These are phyloP conservation scores for Dysdera silvatica DNA, from an alignment of 1,140 invertebrate species.

Conservation along the genomic window DNA sequence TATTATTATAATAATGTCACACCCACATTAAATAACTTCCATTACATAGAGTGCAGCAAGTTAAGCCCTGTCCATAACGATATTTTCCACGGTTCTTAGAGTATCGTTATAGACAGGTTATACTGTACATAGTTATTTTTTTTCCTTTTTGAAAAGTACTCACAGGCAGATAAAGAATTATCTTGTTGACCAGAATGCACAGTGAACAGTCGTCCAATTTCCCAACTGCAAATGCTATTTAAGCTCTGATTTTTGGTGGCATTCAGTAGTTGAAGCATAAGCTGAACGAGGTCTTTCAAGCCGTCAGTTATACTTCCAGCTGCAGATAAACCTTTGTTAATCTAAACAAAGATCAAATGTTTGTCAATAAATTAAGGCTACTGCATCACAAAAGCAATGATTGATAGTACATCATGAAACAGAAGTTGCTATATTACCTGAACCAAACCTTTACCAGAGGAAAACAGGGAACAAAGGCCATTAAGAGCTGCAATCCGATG, in stretches of 20 bases:
- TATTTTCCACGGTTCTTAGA: too few relatives aligned
- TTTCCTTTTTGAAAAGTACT: too few relatives aligned
- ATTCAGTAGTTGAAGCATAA: constrained; percentile 21
- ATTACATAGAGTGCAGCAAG: too few relatives aligned
- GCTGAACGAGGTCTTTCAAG: constrained; percentile 13
- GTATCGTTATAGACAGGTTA: too few relatives aligned
- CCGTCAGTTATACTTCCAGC: too few relatives aligned
- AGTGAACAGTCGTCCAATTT: constrained; percentile 20
- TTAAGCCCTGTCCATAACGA: too few relatives aligned
- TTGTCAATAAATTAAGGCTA: background rate
- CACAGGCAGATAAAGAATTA: too few relatives aligned
- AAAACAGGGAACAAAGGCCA: constrained; percentile 22
- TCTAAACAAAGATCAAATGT: too few relatives aligned
- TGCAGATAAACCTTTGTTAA: too few relatives aligned
- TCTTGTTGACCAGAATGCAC: constrained; percentile 16
- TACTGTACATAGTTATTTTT: too few relatives aligned
- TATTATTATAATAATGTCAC: too few relatives aligned
- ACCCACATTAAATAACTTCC: too few relatives aligned
- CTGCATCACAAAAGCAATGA: background rate
- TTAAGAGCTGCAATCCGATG: constrained; percentile 26
- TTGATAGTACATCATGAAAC: background rate
- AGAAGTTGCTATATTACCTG: constrained; percentile 3
- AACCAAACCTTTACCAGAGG: constrained; percentile 22
- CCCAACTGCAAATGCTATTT: constrained; percentile 21
- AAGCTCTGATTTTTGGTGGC: constrained; percentile 12